These are phyloP conservation scores for Cryptoblepharus egeriae DNA, from an alignment of 2,797 vertebrate species.

Conservation along the genomic window DNA sequence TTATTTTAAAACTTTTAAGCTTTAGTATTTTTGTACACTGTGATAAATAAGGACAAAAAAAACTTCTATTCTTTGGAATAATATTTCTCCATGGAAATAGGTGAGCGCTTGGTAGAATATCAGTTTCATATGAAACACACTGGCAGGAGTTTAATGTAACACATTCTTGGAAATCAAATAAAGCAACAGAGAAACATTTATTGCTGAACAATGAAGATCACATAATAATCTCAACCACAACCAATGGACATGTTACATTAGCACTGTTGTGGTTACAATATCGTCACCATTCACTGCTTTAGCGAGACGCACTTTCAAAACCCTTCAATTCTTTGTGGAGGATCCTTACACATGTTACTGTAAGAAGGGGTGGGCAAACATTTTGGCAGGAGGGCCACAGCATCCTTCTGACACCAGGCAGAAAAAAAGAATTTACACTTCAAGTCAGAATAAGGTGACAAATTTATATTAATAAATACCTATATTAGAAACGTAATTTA, in stretches of 20 bases:
- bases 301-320: slow-evolving; percentile 61
- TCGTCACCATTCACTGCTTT: slow-evolving; percentile 70
- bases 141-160: slow-evolving; percentile 76
- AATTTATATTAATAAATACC: too few species aligned
- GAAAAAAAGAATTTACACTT: too few species aligned
- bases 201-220: slow-evolving; percentile 78
- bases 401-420: too few species aligned
- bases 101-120: slow-evolving; percentile 73
- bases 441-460: too few species aligned
- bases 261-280: slow-evolving; percentile 70
- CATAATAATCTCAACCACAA: slow-evolving; percentile 80
- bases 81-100: slow-evolving; percentile 74
- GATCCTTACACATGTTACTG: slow-evolving; percentile 40
- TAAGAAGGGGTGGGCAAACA: too few species aligned
- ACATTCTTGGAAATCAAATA: slow-evolving; percentile 82
- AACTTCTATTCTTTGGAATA: slow-evolving; percentile 68
- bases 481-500: too few species aligned
- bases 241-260: slow-evolving; percentile 79
- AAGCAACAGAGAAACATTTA: slow-evolving; percentile 79
- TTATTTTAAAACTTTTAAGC: not conserved
- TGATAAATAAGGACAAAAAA: slow-evolving; percentile 64
- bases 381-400: too few species aligned
- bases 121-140: slow-evolving; percentile 72
- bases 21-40: slow-evolving; percentile 62
- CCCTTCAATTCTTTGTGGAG: slow-evolving; percentile 52